These are phyloP conservation scores for Sclerodermus sp. DNA, from an alignment of 2,888 invertebrate species.

Conservation along the genomic window DNA sequence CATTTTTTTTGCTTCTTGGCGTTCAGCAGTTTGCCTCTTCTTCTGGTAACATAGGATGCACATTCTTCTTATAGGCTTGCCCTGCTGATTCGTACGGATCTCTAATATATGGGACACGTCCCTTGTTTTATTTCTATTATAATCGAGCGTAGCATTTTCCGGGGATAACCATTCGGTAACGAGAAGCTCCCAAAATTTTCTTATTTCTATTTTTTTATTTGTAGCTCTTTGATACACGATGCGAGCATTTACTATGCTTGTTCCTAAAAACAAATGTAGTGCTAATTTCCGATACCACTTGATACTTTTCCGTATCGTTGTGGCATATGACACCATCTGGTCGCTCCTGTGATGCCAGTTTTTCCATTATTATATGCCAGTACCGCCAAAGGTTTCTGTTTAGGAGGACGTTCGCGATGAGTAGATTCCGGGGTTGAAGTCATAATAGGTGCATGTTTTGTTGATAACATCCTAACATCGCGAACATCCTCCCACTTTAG, in stretches of 20 bases:
- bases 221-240: constrained; percentile 23
- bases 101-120: constrained; percentile 14
- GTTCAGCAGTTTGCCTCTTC: constrained; percentile 19
- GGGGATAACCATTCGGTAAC: constrained; percentile 14
- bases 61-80: constrained; percentile 25
- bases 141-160: constrained; percentile 11
- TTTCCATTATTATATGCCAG: constrained; percentile 40
- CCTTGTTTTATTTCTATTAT: constrained; percentile 8
- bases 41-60: constrained; percentile 12
- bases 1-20: constrained; percentile 22
- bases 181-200: constrained; percentile 21
- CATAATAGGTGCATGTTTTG: constrained; percentile 41
- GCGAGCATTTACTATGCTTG: constrained; percentile 11
- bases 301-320: constrained; percentile 34
- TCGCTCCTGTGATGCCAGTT: constrained; percentile 39
- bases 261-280: constrained; percentile 13
- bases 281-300: constrained; percentile 17
- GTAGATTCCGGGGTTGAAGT: constrained; percentile 7
- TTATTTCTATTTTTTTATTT: constrained; percentile 24
- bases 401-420: constrained; percentile 10
- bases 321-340: constrained; percentile 40
- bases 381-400: constrained; percentile 33
- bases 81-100: constrained; percentile 15
- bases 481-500: too few relatives aligned
- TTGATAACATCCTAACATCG: constrained; percentile 40